phyloP scores from a whole-genome alignment of 2,888 invertebrate genomes.

The Netelia inedita region DNA sequence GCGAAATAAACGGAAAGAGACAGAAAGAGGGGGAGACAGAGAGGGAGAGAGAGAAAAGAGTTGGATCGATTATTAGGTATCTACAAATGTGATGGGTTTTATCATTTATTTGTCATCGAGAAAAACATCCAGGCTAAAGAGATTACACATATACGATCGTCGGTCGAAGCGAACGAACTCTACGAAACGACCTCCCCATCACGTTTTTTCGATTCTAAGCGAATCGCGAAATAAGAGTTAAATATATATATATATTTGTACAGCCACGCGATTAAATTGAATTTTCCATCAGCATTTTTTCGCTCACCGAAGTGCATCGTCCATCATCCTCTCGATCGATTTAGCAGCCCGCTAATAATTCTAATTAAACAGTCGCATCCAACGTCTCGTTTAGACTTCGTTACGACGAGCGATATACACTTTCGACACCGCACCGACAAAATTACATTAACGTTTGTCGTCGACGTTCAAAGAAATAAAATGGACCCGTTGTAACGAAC shows the following conservation, averaged over 20 bases:
- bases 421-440: too few species aligned
- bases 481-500: not conserved
- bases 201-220: too few species aligned
- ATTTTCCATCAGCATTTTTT: not conserved
- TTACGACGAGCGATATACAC: too few species aligned
- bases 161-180: not conserved
- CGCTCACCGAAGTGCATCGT: not conserved
- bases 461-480: not conserved
- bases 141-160: not conserved
- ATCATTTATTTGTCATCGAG: not conserved
- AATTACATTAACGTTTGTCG: too few species aligned
- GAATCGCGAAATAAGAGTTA: too few species aligned
- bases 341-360: not conserved
- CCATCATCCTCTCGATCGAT: not conserved
- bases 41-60: conserved; percentile 26
- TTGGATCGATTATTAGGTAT: conserved; percentile 28
- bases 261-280: not conserved
- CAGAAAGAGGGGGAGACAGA: conserved; percentile 1
- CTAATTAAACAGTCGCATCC: too few species aligned
- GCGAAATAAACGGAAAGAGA: not conserved
- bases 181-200: not conserved
- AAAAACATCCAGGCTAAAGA: not conserved
- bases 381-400: too few species aligned
- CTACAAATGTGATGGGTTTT: conserved; percentile 45
- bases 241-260: not conserved